Evolutionary conservation across 2,113 vertebrate genomes (phyloP).

Genomic region (Strix aluco): DNA sequence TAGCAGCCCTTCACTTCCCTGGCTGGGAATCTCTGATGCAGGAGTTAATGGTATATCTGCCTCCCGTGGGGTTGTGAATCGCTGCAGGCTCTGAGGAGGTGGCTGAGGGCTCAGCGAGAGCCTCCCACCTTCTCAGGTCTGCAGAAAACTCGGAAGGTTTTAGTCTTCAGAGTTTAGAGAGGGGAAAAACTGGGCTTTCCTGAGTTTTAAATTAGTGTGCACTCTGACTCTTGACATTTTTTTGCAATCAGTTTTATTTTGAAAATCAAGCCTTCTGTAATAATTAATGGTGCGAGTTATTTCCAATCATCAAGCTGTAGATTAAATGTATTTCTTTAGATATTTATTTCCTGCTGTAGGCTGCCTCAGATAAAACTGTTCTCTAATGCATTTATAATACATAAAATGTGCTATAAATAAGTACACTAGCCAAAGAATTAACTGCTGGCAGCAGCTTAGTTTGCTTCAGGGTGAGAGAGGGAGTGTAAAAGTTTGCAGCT

Average conservation of each 20-base stretch:
- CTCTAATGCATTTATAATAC: background rate
- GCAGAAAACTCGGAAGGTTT: background rate
- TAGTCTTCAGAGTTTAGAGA: background rate
- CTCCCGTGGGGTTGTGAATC: background rate
- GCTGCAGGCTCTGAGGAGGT: background rate
- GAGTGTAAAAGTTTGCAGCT: background rate
- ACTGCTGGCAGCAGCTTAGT: slow-evolving; percentile 19
- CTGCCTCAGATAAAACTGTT: background rate
- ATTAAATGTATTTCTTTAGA: slow-evolving; percentile 11
- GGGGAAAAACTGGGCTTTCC: background rate
- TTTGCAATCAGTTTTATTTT: background rate
- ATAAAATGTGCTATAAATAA: slow-evolving; percentile 36
- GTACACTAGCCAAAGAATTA: background rate
- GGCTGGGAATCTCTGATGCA: background rate
- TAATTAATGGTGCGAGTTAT: background rate
- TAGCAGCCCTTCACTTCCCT: background rate
- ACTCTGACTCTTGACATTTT: background rate
- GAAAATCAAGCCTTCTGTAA: background rate
- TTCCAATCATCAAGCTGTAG: background rate
- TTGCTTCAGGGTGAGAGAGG: background rate
- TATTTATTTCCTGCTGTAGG: slow-evolving; percentile 4
- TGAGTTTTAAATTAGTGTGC: background rate
- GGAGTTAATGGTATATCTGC: background rate
- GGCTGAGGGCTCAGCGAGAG: background rate
- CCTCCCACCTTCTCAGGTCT: background rate